Percentiles rank a stretch among this genome's conserved stretches.
Evolutionary conservation across 2,113 vertebrate genomes (phyloP).

Genomic region (Elachura formosa): DNA sequence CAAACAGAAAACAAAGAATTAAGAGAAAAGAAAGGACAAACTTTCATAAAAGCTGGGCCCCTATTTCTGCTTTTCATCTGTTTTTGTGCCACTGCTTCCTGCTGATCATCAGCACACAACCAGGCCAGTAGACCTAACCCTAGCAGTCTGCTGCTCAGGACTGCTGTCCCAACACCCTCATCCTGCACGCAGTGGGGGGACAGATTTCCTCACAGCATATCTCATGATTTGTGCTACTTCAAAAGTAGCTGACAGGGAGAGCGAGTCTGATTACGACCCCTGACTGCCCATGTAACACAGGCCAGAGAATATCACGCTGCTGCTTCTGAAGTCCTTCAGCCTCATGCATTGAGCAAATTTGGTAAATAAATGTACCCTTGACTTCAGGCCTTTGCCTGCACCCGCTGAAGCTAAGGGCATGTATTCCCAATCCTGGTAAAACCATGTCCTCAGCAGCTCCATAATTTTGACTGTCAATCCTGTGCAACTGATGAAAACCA

Average conservation of each 20-base stretch:
- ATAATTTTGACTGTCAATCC: neutral
- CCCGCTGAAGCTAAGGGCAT: neutral
- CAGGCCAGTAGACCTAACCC: neutral
- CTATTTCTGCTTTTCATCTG: neutral
- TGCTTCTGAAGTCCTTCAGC: neutral
- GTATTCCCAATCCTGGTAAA: neutral
- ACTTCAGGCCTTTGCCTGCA: neutral
- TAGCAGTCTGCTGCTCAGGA: neutral
- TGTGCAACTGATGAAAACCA: neutral
- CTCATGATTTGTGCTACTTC: neutral
- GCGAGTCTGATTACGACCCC: neutral
- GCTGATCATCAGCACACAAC: neutral
- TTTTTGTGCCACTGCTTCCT: neutral
- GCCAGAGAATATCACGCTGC: neutral
- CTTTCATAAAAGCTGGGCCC: neutral
- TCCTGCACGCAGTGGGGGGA: rapidly evolving
- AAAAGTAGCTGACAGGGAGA: neutral
- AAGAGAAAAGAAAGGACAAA: neutral
- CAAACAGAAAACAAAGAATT: neutral
- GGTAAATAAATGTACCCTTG: neutral
- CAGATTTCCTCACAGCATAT: neutral
- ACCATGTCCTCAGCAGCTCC: neutral
- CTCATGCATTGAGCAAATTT: neutral
- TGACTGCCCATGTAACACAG: neutral
- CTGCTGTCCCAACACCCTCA: neutral